phyloP scores from a whole-genome alignment of 1,140 invertebrate genomes.

The Heliconius melpomene region DNA sequence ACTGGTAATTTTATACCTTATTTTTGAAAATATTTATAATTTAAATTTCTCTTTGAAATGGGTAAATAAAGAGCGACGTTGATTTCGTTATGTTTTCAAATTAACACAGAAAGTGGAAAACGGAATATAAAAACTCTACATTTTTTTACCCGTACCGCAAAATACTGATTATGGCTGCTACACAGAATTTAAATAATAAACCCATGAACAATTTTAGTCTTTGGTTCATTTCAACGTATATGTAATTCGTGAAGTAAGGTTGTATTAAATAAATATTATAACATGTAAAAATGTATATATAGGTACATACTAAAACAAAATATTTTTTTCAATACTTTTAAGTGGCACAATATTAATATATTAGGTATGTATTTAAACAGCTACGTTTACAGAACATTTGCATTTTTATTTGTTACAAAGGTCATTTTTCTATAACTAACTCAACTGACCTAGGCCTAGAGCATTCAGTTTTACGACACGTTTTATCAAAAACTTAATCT shows the following conservation, averaged over 20 bases:
- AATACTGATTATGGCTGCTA: too few relatives aligned
- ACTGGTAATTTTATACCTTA: too few relatives aligned
- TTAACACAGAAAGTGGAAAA: neutral
- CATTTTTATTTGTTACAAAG: conserved; percentile 31
- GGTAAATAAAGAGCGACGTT: neutral
- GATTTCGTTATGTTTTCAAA: neutral
- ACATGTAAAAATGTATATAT: too few relatives aligned
- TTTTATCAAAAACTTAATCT: conserved; percentile 24
- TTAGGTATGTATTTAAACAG: conserved; percentile 9
- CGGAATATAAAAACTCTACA: neutral
- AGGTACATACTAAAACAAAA: neutral
- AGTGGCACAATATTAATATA: neutral
- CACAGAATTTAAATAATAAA: too few relatives aligned
- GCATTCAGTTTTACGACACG: conserved; percentile 29
- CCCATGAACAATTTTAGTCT: too few relatives aligned
- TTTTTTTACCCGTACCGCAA: too few relatives aligned
- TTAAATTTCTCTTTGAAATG: too few relatives aligned
- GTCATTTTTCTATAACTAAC: conserved; percentile 23
- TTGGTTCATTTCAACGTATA: too few relatives aligned
- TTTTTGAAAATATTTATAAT: too few relatives aligned
- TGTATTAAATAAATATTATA: too few relatives aligned
- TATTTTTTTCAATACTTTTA: neutral
- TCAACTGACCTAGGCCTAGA: conserved; percentile 33
- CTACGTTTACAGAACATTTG: conserved; percentile 12
- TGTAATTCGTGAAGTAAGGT: too few relatives aligned